Evolutionary conservation across 2,113 vertebrate genomes (phyloP).

Genomic region (Echinops telfairi): DNA sequence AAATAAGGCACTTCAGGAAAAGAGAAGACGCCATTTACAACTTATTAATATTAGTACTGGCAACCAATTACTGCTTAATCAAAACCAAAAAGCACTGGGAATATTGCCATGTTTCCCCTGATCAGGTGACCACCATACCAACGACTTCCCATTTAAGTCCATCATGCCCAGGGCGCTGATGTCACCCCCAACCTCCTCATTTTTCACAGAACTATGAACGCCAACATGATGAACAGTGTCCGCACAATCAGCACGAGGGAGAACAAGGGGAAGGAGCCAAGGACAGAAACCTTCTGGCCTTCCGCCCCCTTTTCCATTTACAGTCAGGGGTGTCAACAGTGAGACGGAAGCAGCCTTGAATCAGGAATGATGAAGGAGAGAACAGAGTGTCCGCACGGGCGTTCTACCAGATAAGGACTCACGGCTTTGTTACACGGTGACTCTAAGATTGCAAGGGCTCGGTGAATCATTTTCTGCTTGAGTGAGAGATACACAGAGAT

Average conservation of each 20-base stretch:
- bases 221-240: neutral
- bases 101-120: neutral
- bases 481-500: neutral
- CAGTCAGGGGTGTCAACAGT: no score
- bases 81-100: neutral
- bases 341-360: neutral
- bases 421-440: neutral
- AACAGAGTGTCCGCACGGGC: neutral
- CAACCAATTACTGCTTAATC: neutral
- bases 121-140: neutral
- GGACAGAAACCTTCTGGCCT: neutral
- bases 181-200: neutral
- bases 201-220: neutral
- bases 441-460: neutral
- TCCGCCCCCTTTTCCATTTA: neutral
- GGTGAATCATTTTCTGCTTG: neutral
- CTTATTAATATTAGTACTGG: neutral
- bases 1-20: slow-evolving; percentile 4
- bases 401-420: neutral
- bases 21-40: neutral
- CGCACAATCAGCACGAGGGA: neutral
- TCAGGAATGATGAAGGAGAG: no score
- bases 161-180: neutral
- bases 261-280: neutral
- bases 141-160: neutral